A percentile compares a stretch with the other conserved stretches of the same genome.
phyloP scores from a whole-genome alignment of 2,888 invertebrate genomes.

The Drosophila peninsularis region DNA sequence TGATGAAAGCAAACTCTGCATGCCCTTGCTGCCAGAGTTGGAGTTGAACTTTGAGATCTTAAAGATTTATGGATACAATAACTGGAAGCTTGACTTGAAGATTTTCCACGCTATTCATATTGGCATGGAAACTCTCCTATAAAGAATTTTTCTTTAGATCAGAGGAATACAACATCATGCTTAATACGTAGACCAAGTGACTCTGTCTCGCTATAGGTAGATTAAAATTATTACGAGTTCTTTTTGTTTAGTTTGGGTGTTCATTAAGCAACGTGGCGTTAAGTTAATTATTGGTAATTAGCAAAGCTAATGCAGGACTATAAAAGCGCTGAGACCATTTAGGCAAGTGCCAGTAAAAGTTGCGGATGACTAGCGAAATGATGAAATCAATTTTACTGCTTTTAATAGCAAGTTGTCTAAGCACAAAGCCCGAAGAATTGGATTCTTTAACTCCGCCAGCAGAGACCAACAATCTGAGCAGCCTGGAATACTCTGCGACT shows the following conservation, averaged over 20 bases:
- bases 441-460: not conserved
- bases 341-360: slow-evolving; percentile 27
- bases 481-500: slow-evolving; percentile 7
- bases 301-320: slow-evolving; percentile 12
- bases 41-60: not conserved
- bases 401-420: not conserved
- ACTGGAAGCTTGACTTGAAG: no score
- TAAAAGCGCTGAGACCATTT: slow-evolving; percentile 29
- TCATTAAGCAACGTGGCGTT: slow-evolving; percentile 22
- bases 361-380: slow-evolving; percentile 5
- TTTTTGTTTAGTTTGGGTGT: not conserved
- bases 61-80: no score
- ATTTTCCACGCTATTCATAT: no score
- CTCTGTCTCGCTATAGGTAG: not conserved
- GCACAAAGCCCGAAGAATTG: not conserved
- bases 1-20: slow-evolving; percentile 6
- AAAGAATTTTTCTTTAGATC: no score
- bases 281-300: slow-evolving; percentile 36
- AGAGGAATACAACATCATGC: no score
- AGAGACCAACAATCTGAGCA: not conserved
- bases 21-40: slow-evolving; percentile 18
- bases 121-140: no score
- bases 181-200: not conserved
- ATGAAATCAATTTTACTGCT: slow-evolving; percentile 14
- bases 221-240: not conserved